Evolutionary conservation across 2,113 vertebrate species (phyloP).

Genomic region (Indicator indicator): DNA sequence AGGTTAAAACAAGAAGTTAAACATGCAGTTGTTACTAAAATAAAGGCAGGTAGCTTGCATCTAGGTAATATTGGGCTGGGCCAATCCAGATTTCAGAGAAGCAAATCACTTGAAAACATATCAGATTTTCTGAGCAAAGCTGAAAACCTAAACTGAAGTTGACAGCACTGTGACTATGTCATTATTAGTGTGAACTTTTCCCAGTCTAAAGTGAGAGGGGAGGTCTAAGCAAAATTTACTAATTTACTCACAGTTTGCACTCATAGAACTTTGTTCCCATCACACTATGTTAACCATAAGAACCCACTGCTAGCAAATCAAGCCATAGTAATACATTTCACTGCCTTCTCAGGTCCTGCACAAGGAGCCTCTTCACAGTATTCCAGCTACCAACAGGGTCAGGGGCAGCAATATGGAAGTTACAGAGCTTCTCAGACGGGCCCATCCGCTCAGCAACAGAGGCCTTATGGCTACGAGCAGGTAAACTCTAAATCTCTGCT

Average conservation of each 20-base stretch:
- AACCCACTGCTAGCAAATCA: background rate
- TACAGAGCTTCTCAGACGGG: slow-evolving; percentile 89
- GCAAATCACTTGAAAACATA: background rate
- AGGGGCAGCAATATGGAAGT: slow-evolving; percentile 90
- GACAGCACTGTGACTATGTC: background rate
- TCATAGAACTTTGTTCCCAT: background rate
- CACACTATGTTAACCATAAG: background rate
- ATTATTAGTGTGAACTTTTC: background rate
- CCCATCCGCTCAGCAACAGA: slow-evolving; percentile 87
- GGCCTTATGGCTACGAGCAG: slow-evolving; percentile 93
- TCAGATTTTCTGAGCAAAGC: background rate
- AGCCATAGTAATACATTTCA: background rate
- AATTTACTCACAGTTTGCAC: background rate
- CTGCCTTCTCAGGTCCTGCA: slow-evolving; percentile 76
- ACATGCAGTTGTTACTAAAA: background rate
- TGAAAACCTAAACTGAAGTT: background rate
- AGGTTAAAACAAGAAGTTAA: background rate
- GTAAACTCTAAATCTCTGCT: slow-evolving; percentile 66
- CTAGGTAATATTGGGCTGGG: background rate
- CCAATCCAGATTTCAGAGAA: background rate
- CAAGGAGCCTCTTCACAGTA: slow-evolving; percentile 92
- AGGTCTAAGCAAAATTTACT: background rate
- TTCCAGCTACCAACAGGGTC: slow-evolving; percentile 92
- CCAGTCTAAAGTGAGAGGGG: background rate
- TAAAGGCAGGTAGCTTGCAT: background rate